Evolutionary conservation across 1,140 invertebrate species (phyloP).

Genomic region (Diabrotica undecimpunctata): DNA sequence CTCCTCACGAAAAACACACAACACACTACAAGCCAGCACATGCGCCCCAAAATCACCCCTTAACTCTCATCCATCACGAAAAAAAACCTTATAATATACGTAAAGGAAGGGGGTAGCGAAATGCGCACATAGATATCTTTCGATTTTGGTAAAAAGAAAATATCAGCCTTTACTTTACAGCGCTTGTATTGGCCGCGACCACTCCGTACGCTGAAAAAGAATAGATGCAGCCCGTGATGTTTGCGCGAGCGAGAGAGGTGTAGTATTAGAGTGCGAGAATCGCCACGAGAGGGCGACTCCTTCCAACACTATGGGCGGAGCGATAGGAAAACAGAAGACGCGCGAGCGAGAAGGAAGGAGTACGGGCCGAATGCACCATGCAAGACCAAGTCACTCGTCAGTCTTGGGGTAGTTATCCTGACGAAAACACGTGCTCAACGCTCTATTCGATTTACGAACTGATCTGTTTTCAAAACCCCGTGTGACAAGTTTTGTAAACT

Average conservation of each 20-base stretch:
- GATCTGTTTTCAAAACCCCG: slow-evolving; percentile 15
- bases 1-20: slow-evolving; percentile 19
- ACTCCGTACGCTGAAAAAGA: slow-evolving; percentile 31
- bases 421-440: slow-evolving; percentile 39
- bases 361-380: slow-evolving; percentile 36
- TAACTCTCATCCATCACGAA: slow-evolving; percentile 35
- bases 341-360: slow-evolving; percentile 29
- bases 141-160: slow-evolving; percentile 48
- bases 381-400: slow-evolving; percentile 37
- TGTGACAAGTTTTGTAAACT: slow-evolving; percentile 19
- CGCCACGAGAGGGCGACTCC: slow-evolving; percentile 41
- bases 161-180: slow-evolving; percentile 42
- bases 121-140: slow-evolving; percentile 41
- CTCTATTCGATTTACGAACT: slow-evolving; percentile 7
- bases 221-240: slow-evolving; percentile 14
- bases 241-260: slow-evolving; percentile 5
- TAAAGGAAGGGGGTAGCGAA: slow-evolving; percentile 34
- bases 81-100: slow-evolving; percentile 33
- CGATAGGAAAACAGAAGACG: slow-evolving; percentile 36
- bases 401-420: slow-evolving; percentile 46
- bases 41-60: slow-evolving; percentile 31
- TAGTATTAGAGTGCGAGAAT: slow-evolving; percentile 11
- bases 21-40: slow-evolving; percentile 26
- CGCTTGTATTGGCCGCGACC: slow-evolving; percentile 38
- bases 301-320: slow-evolving; percentile 45